Evolutionary conservation across 2,888 invertebrate genomes (phyloP).

Genomic region (Cryptus armator): DNA sequence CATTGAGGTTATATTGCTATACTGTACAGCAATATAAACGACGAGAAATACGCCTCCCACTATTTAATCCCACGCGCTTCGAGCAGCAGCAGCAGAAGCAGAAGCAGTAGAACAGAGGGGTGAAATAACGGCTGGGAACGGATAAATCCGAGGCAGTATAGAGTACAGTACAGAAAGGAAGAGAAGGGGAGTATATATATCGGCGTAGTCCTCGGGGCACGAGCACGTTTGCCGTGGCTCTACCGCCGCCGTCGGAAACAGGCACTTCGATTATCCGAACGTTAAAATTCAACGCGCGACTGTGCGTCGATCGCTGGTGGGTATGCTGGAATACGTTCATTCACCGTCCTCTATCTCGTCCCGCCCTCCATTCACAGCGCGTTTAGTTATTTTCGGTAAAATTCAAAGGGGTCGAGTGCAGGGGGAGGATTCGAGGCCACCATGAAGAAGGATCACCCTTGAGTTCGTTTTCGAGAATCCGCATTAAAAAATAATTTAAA

Average conservation of each 20-base stretch:
- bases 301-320: slow-evolving; percentile 51
- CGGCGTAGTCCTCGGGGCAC: slow-evolving; percentile 39
- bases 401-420: slow-evolving; percentile 48
- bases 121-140: slow-evolving; percentile 54
- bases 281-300: slow-evolving; percentile 66
- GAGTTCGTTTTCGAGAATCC: too few species aligned
- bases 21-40: slow-evolving; percentile 51
- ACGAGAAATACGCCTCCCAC: slow-evolving; percentile 50
- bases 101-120: slow-evolving; percentile 26
- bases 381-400: slow-evolving; percentile 40
- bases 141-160: slow-evolving; percentile 58
- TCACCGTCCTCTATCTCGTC: slow-evolving; percentile 38
- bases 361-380: slow-evolving; percentile 13
- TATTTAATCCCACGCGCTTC: slow-evolving; percentile 51
- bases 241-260: slow-evolving; percentile 54
- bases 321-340: slow-evolving; percentile 59
- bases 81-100: slow-evolving; percentile 23
- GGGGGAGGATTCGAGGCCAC: not conserved
- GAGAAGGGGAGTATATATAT: slow-evolving; percentile 45
- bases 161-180: slow-evolving; percentile 30
- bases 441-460: too few species aligned
- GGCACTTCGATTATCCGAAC: slow-evolving; percentile 68
- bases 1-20: slow-evolving; percentile 30
- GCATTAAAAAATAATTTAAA: too few species aligned
- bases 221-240: slow-evolving; percentile 49